Base-by-base conservation (phyloP, 2,888 invertebrate genomes). In the Cosmorhoe ocellata region DNA sequence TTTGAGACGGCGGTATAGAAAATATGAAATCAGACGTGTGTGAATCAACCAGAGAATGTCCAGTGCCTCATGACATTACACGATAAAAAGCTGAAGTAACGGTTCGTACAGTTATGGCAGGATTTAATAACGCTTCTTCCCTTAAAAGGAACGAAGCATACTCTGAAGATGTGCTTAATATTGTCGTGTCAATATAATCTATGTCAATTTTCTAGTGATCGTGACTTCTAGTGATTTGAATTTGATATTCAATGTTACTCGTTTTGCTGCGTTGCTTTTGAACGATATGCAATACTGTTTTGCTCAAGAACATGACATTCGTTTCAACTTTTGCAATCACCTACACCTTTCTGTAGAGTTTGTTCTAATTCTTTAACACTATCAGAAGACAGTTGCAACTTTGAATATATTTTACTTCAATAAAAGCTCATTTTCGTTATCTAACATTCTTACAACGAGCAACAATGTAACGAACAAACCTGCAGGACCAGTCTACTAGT, bases 81-180 rank as follows among this genome's bases (percentile, higher is more conserved):
- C 38, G 39, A 45, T 55, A 59, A 57, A 61, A 61, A 59, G 50
- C 48, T 48, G 62, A 69, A 59, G 66, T 85, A 86, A 84, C 86
- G 86, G 85, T 68, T 60, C 68, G 55, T 59, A 72, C 85, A 74
- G 71, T 81, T 84, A 86, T 77, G 81, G 86, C 67, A 63, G 74
- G 84, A 81, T 83, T 86, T 84, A 87, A 88, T 85, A 84, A 82
- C 75, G 74, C 64, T 66, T 63, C 67, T 59, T 41, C 47, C 81
- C 80, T 69, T 81, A 81, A 76, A 85, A 70, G 84, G 86, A 59
- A 43, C 60, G 68, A 62, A 64, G 66, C 66, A 68, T 72, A 76
- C 69, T 69, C 72, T 68, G 61, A 68, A 42, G 47, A 46, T 51
- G 28, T 43, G 42, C 43, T 48, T 45, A 46, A 58, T 46, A 47